Evolutionary conservation across 2,797 vertebrate genomes (phyloP), one percentile per base, ranked within the genome.

Genomic region (Gambelia wislizenii): DNA sequence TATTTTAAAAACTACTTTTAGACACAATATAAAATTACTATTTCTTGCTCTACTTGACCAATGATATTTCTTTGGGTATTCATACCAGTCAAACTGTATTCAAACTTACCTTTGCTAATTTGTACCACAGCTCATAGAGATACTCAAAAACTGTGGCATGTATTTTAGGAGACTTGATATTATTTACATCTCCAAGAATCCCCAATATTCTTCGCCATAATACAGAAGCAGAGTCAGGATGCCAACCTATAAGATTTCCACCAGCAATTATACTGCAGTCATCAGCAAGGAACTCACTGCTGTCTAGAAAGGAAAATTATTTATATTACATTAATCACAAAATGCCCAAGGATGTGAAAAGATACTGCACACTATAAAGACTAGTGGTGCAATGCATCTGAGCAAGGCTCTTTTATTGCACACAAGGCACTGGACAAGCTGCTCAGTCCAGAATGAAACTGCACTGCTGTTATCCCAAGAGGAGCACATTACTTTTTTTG

Each of bases 231-330:
- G 98, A 99, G 95, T 99, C 99, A 0, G 99, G 97, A 90, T 98
- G 98, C 99, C 99, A 99, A 54, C 99, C 99, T 0, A 97, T 97
- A 80, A 99, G 97, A 91, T 97, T 99, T 84, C 99, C 99, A 72
- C 99, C 99, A 64, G 99, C 98, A 88, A 99, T 99, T 93, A 99
- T 99, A 95, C 99, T 99, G 94, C 98, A 98, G 94, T 99, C 98
- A 42, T 99, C 99, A 20, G 98, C 97, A 88, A 99, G 98, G 95
- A 97, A 99, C 92, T 99, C 99, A 6, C 98, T 98, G 86, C 99
- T 99, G 89, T 99, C 99, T 99, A 96, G 4, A 93, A 92, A 93
- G 83, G 0, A 88, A 87, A 83, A 56, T 92, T 0, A 0, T 52
- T 83, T 76, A 67, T 67, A 33, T 10, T 67, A 0, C 18, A n/a